phyloP scores from a whole-genome alignment of 2,888 invertebrate species.

The Hirtodrosophila alboralis region DNA sequence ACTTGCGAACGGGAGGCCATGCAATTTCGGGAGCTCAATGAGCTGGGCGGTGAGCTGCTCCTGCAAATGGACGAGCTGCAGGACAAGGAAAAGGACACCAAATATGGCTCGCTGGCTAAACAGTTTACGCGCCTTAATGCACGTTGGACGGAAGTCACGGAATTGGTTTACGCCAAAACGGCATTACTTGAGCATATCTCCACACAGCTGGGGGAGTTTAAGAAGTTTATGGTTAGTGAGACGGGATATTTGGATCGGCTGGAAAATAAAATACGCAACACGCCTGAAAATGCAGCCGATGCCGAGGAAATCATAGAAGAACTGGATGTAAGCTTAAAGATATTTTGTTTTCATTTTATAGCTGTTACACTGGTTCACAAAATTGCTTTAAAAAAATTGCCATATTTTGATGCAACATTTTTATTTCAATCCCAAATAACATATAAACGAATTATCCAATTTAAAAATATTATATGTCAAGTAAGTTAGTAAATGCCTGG shows the following conservation, averaged over 20 bases:
- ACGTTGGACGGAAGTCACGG: slow-evolving; percentile 89
- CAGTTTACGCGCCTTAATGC: slow-evolving; percentile 89
- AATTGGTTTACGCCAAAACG: slow-evolving; percentile 88
- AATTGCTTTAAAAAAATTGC: too few relatives aligned
- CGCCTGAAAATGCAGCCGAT: slow-evolving; percentile 89
- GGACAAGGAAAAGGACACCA: slow-evolving; percentile 73
- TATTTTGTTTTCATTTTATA: too few relatives aligned
- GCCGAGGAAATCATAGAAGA: slow-evolving; percentile 97
- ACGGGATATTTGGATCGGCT: slow-evolving; percentile 92
- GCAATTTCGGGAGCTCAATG: slow-evolving; percentile 89
- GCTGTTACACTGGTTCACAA: too few relatives aligned
- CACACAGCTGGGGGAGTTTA: slow-evolving; percentile 90
- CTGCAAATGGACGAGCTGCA: slow-evolving; percentile 85
- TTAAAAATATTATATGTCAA: too few relatives aligned
- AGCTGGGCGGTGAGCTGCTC: slow-evolving; percentile 88
- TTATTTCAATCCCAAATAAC: too few relatives aligned
- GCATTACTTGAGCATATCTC: slow-evolving; percentile 89
- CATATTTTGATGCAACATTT: too few relatives aligned
- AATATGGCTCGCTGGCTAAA: slow-evolving; percentile 87
- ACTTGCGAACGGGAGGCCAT: slow-evolving; percentile 88
- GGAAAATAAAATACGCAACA: slow-evolving; percentile 89
- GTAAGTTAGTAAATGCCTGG: too few relatives aligned
- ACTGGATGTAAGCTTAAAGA: slow-evolving; percentile 91
- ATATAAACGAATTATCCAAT: too few relatives aligned
- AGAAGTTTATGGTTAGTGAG: slow-evolving; percentile 89